phyloP scores from a whole-genome alignment of 2,113 vertebrate genomes.

The Cyanoderma ruficeps region DNA sequence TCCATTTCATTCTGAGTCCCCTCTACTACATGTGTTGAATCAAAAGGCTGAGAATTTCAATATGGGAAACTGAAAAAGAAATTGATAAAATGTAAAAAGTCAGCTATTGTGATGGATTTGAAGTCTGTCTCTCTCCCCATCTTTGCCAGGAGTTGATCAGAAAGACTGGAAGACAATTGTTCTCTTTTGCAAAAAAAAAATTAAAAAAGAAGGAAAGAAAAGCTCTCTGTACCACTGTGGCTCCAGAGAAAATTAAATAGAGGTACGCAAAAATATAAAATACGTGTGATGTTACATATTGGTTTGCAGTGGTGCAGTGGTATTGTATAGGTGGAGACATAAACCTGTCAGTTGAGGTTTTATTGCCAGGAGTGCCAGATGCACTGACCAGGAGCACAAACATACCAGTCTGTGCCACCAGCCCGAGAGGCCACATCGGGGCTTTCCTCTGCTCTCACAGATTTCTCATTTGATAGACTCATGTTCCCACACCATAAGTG shows the following conservation, averaged over 20 bases:
- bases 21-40: neutral
- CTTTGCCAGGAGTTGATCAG: neutral
- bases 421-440: neutral
- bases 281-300: neutral
- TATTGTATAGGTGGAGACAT: neutral
- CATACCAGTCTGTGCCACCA: neutral
- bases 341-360: conserved; percentile 47
- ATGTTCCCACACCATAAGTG: neutral
- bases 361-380: conserved; percentile 33
- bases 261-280: neutral
- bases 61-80: neutral
- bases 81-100: neutral
- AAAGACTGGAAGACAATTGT: neutral
- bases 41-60: neutral
- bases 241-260: neutral
- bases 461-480: neutral
- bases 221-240: neutral
- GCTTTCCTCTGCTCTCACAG: conserved; percentile 11
- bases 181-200: neutral
- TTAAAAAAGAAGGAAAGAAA: neutral
- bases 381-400: conserved; percentile 29
- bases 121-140: neutral
- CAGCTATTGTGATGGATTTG: neutral
- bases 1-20: neutral
- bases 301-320: neutral